These are phyloP conservation scores for Tupaia chinensis DNA, from an alignment of 2,113 vertebrate species.

Conservation along the genomic window DNA sequence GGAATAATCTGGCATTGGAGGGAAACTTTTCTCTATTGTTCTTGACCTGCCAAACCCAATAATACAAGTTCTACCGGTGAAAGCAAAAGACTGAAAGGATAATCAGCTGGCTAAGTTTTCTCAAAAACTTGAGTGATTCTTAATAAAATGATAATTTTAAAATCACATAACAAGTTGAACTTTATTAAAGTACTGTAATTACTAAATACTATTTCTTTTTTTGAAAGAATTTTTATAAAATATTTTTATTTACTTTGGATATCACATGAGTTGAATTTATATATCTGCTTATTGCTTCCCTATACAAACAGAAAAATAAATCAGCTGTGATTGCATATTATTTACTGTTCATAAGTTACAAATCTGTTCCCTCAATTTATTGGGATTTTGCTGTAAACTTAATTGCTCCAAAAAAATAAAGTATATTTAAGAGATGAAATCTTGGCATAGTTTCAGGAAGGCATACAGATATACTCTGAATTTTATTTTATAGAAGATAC, in stretches of 20 bases:
- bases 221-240: neutral
- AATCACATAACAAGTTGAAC: slow-evolving; percentile 9
- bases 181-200: slow-evolving; percentile 18
- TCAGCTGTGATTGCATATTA: slow-evolving; percentile 15
- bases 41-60: neutral
- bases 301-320: slow-evolving; percentile 61
- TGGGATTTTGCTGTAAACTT: slow-evolving; percentile 2
- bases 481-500: neutral
- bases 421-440: neutral
- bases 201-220: neutral
- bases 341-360: slow-evolving; percentile 24
- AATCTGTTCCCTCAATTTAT: slow-evolving; percentile 34
- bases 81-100: neutral
- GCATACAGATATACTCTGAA: neutral
- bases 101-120: neutral
- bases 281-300: slow-evolving; percentile 48
- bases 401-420: neutral
- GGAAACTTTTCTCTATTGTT: neutral
- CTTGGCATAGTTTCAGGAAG: neutral
- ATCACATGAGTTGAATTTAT: slow-evolving; percentile 47
- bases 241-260: slow-evolving; percentile 47
- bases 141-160: slow-evolving; percentile 17
- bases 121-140: neutral
- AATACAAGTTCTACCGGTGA: neutral
- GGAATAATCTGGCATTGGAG: neutral